phyloP scores from a whole-genome alignment of 2,888 invertebrate genomes.

The Hypena proboscidalis region DNA sequence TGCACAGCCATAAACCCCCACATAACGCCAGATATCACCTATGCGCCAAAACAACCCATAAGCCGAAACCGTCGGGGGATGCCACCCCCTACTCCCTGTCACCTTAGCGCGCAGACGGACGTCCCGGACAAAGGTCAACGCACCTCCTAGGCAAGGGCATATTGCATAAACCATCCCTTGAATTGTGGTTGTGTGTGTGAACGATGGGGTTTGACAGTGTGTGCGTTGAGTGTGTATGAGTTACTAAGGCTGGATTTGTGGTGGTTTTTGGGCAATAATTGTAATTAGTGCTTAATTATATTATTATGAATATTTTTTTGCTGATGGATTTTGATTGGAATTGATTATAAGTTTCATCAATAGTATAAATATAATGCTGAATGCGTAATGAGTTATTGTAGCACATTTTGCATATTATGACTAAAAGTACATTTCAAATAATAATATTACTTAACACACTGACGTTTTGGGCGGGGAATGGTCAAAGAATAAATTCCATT shows the following conservation, averaged over 20 bases:
- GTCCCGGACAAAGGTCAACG: constrained; percentile 47
- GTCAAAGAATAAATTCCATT: too few species aligned
- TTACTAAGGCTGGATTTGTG: not conserved
- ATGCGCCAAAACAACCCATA: constrained; percentile 8
- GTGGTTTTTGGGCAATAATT: not conserved
- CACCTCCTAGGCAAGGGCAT: constrained; percentile 41
- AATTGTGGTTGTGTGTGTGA: constrained; percentile 12
- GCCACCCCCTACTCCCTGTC: constrained; percentile 31
- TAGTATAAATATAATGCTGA: too few species aligned
- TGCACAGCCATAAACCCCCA: not conserved
- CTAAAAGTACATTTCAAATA: too few species aligned
- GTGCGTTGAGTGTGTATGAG: constrained; percentile 12
- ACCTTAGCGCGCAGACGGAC: constrained; percentile 38
- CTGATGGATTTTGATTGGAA: too few species aligned
- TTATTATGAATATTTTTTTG: too few species aligned
- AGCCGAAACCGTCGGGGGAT: constrained; percentile 18
- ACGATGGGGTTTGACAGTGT: constrained; percentile 4
- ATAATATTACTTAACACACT: too few species aligned
- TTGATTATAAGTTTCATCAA: too few species aligned
- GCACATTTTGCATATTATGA: too few species aligned
- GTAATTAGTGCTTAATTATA: too few species aligned
- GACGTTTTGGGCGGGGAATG: too few species aligned
- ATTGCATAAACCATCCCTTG: constrained; percentile 46
- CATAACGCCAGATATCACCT: not conserved
- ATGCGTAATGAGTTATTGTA: too few species aligned